Evolutionary conservation across 2,888 invertebrate genomes (phyloP).

Genomic region (Acanthococcus lagerstroemiae): DNA sequence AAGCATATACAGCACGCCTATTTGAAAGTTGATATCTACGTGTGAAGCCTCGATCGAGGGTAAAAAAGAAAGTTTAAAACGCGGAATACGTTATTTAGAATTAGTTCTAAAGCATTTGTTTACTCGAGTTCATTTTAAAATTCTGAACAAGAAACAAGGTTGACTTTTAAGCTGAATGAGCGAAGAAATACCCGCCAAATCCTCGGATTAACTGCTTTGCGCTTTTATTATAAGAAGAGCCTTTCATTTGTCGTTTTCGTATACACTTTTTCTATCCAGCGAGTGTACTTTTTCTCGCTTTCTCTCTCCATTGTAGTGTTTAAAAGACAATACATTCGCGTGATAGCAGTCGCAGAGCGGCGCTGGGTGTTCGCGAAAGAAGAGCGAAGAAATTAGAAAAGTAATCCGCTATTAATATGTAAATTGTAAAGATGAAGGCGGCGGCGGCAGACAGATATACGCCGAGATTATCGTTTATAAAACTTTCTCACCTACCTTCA

Average conservation of each 20-base stretch:
- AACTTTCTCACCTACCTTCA: slow-evolving; percentile 21
- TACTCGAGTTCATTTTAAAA: slow-evolving; percentile 16
- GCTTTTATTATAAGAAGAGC: slow-evolving; percentile 18
- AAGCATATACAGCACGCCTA: too few species aligned
- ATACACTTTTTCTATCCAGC: slow-evolving; percentile 5
- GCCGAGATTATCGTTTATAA: slow-evolving; percentile 24
- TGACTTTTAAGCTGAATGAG: slow-evolving; percentile 24
- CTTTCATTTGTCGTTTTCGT: background rate
- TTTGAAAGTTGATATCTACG: too few species aligned
- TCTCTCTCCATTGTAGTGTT: background rate
- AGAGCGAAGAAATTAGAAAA: slow-evolving; percentile 23
- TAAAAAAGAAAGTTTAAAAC: slow-evolving; percentile 6
- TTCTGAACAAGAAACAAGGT: slow-evolving; percentile 20
- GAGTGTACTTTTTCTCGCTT: slow-evolving; percentile 6
- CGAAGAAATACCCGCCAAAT: slow-evolving; percentile 26
- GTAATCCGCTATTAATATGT: slow-evolving; percentile 29
- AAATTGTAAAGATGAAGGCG: slow-evolving; percentile 5
- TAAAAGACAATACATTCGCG: background rate
- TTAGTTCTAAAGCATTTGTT: slow-evolving; percentile 8
- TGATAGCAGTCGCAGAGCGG: background rate
- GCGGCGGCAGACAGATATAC: background rate
- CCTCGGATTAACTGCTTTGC: slow-evolving; percentile 25
- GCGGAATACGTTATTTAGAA: slow-evolving; percentile 16
- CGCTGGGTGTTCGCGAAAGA: background rate
- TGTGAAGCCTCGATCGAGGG: too few species aligned